Percentiles rank a stretch among this genome's conserved stretches.
Conservation (phyloP, 2,888 invertebrate genomes). For the Rhaphigaster nebulosa region DNA sequence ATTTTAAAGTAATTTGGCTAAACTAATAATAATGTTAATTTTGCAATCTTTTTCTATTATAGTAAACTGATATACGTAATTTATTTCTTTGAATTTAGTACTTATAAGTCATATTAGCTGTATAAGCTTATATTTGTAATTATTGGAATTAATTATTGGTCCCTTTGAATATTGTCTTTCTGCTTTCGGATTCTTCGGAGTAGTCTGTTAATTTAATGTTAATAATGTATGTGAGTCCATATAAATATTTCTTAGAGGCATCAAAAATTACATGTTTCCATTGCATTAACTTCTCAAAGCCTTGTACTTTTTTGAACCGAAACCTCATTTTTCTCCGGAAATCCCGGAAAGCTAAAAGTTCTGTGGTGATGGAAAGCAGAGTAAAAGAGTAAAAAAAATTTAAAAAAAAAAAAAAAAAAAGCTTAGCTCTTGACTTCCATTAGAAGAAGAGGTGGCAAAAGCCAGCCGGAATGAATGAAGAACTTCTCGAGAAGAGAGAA, state of each 20-base stretch:
- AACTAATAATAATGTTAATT: too few relatives aligned
- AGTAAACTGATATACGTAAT: too few relatives aligned
- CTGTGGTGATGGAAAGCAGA: neutral
- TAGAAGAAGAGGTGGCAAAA: conserved; percentile 27
- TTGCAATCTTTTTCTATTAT: too few relatives aligned
- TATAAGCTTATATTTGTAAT: too few relatives aligned
- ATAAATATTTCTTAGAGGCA: neutral
- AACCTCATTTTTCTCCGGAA: conserved; percentile 24
- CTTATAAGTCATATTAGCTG: too few relatives aligned
- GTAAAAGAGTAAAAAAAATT: neutral
- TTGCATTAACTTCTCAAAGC: conserved; percentile 23
- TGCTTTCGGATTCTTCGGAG: too few relatives aligned
- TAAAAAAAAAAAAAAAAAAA: conserved; percentile 2
- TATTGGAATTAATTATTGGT: too few relatives aligned
- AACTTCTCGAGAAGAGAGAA: conserved; percentile 13
- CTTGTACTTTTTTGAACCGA: neutral
- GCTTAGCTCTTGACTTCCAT: conserved; percentile 12
- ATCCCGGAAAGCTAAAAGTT: neutral
- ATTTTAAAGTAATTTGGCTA: too few relatives aligned
- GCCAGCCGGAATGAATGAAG: neutral
- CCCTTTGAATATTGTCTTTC: too few relatives aligned
- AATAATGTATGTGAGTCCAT: neutral
- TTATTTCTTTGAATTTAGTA: too few relatives aligned
- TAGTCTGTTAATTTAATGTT: neutral
- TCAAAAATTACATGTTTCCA: conserved; percentile 11